phyloP scores from a whole-genome alignment of 2,888 invertebrate genomes.

The Falcaria lacertinaria region DNA sequence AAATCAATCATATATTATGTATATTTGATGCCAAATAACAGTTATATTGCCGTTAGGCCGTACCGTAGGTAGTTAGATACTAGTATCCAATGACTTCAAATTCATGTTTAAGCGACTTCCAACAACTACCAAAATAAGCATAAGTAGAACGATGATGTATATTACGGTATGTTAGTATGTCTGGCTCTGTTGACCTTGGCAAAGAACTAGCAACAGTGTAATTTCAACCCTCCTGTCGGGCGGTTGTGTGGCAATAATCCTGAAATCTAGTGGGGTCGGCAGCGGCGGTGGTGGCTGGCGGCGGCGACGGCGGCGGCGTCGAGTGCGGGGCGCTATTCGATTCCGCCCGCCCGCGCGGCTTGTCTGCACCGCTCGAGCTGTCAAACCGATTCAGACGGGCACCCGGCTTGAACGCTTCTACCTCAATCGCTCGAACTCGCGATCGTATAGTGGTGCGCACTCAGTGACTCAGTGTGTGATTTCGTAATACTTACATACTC shows the following conservation, averaged over 20 bases:
- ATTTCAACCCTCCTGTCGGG: slow-evolving; percentile 68
- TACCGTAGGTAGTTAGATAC: too few relatives aligned
- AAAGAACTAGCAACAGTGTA: slow-evolving; percentile 56
- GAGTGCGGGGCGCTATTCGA: slow-evolving; percentile 51
- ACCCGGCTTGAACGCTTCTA: slow-evolving; percentile 72
- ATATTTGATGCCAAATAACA: too few relatives aligned
- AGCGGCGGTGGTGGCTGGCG: slow-evolving; percentile 35
- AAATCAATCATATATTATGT: too few relatives aligned
- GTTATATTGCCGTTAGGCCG: too few relatives aligned
- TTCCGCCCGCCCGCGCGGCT: slow-evolving; percentile 65
- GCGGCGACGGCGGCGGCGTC: slow-evolving; percentile 48
- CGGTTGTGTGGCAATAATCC: slow-evolving; percentile 61
- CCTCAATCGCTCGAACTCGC: slow-evolving; percentile 53
- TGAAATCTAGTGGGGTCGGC: slow-evolving; percentile 48
- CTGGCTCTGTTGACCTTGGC: slow-evolving; percentile 65
- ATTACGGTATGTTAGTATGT: slow-evolving; percentile 11
- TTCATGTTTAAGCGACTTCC: too few relatives aligned
- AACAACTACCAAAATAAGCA: not conserved
- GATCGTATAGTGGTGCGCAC: slow-evolving; percentile 60
- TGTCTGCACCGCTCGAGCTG: slow-evolving; percentile 63
- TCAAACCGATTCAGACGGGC: slow-evolving; percentile 78
- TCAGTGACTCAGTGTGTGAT: slow-evolving; percentile 69
- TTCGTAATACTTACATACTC: slow-evolving; percentile 44
- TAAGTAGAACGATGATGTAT: not conserved
- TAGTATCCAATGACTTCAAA: too few relatives aligned